Base-by-base conservation (phyloP, 2,113 vertebrate species). In the Hippocampus comes region DNA sequence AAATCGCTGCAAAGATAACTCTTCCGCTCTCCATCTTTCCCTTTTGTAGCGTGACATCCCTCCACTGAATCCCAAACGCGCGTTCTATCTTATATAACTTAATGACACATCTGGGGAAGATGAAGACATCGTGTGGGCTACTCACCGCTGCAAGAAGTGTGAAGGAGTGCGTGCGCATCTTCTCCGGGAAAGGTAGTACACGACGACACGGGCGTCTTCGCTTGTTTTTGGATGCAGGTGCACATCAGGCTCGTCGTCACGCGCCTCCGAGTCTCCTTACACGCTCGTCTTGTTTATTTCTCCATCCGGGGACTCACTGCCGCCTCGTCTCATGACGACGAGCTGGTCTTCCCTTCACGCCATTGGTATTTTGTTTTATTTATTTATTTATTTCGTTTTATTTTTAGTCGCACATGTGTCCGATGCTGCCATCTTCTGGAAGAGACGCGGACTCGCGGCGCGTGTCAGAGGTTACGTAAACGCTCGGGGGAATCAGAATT, bases 201-300 rank as follows among this genome's bases (percentile, higher is more conserved):
- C 64, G 43, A 63, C 64, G 43, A 68, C 68, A 51, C 15, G 43
- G 25, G 63, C 63, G 61, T 41, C 63, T 42, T 41, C 68, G 17
- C 65, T 17, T 61, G n/a, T 41, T 49, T 46, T 12, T n/a, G 72
- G 20, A 55, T 48, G 76, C 63, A 20, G 70, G 2, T 0, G 8
- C 5, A 6, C 60, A 74, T 38, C 64, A 10, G 59, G 67, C 76
- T 69, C 46, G 78, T 67, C 73, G 41, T 43, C 63, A 46, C 6
- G 23, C 70, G 17, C 59, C 63, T 76, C 65, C 49, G 15, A 18
- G 3, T 51, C 3, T 18, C 15, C 4, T 2, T 49, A n/a, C 68
- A 64, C 76, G 65, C 57, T 78, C 86, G 70, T 72, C 80, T 88
- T 85, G 86, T 90, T 87, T 88, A 84, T 84, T 15, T 74, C 72